A percentile compares a stretch with the other conserved stretches of the same genome.
Evolutionary conservation across 2,113 vertebrate species (phyloP).

Genomic region (Protomyctophum bolini): DNA sequence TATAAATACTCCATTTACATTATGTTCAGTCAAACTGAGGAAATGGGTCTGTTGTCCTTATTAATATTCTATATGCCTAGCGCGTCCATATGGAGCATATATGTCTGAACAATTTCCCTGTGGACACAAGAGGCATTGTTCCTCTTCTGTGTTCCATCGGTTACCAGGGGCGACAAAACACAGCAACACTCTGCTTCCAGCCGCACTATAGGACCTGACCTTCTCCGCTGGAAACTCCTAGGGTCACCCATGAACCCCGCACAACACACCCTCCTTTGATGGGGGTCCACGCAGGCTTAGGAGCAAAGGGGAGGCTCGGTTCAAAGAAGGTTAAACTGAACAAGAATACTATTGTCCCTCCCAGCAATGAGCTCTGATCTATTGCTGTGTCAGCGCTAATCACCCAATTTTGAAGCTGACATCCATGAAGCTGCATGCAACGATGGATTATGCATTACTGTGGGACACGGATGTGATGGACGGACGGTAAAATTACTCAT

Average conservation of each 20-base stretch:
- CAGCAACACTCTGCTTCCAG: constrained; percentile 12
- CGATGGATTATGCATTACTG: constrained; percentile 39
- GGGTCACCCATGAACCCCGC: constrained; percentile 17
- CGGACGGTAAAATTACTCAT: constrained; percentile 12
- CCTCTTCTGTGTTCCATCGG: neutral
- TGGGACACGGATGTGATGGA: neutral
- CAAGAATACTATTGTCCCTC: constrained; percentile 28
- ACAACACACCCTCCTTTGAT: constrained; percentile 46
- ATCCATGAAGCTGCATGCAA: neutral
- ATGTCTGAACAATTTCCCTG: constrained; percentile 11
- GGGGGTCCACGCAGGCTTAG: neutral
- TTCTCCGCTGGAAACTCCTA: constrained; percentile 27
- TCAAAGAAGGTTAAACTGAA: constrained; percentile 19
- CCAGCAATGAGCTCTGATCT: constrained; percentile 18
- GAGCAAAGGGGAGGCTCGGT: neutral
- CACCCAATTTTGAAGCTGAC: constrained; percentile 32
- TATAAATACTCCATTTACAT: no score
- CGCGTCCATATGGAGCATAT: neutral
- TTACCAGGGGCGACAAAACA: constrained; percentile 12
- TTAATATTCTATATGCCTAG: neutral
- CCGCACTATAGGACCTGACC: constrained; percentile 3
- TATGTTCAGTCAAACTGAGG: no score
- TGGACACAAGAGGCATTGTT: constrained; percentile 30
- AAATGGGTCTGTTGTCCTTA: no score
- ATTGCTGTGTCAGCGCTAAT: constrained; percentile 12